Evolutionary conservation across 2,113 vertebrate genomes (phyloP).

Genomic region (Chionodraco myersi): DNA sequence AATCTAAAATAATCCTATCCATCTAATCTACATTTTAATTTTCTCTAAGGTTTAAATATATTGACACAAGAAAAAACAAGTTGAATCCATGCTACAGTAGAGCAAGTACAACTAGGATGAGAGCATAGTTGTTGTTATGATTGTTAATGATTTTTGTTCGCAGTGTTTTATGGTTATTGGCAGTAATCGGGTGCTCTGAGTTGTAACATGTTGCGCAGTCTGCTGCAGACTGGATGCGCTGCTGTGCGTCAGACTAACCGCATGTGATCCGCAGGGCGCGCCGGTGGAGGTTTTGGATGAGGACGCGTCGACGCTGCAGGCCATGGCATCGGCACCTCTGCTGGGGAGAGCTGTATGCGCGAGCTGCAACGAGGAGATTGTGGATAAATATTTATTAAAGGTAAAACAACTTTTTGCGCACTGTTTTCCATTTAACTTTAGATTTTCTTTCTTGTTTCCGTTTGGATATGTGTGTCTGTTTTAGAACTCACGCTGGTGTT

Average conservation of each 20-base stretch:
- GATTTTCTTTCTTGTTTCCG: neutral
- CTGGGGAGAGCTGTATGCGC: conserved; percentile 88
- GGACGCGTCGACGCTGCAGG: conserved; percentile 89
- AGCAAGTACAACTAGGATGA: neutral
- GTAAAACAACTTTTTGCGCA: conserved; percentile 73
- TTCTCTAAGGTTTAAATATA: neutral
- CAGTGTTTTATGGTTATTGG: neutral
- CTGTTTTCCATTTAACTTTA: neutral
- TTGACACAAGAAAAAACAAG: neutral
- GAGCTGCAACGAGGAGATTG: conserved; percentile 93
- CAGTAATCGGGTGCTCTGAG: neutral
- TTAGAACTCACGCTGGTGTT: neutral
- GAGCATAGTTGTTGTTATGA: neutral
- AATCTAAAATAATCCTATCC: no score
- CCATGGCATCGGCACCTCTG: conserved; percentile 89
- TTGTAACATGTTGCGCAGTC: neutral
- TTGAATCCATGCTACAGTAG: no score
- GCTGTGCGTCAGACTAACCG: conserved; percentile 39
- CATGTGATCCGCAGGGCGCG: conserved; percentile 81
- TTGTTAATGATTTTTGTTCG: neutral
- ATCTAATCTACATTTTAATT: neutral
- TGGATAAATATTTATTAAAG: conserved; percentile 98
- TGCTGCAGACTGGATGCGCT: neutral
- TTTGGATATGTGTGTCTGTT: conserved; percentile 19
- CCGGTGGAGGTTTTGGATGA: conserved; percentile 87